Evolutionary conservation across 1,140 invertebrate genomes (phyloP).

Genomic region (Atta colombica): DNA sequence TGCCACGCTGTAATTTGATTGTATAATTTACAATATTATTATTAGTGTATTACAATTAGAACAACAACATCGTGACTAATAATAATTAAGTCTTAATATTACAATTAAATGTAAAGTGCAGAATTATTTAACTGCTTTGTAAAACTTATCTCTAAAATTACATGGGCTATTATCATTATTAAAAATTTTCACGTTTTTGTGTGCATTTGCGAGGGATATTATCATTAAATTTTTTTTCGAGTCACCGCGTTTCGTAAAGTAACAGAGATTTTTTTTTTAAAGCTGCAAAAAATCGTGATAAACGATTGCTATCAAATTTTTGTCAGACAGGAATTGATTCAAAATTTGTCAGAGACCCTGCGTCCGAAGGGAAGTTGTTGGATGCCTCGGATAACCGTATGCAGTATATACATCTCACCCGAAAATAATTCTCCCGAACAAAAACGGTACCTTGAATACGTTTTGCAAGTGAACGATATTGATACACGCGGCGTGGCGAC

Average conservation of each 20-base stretch:
- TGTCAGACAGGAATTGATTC: not conserved
- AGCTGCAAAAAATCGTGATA: conserved; percentile 13
- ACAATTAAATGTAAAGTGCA: not conserved
- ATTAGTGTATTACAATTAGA: not conserved
- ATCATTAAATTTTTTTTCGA: conserved; percentile 1
- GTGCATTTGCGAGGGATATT: not conserved
- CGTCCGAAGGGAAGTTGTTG: not conserved
- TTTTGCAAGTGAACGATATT: conserved; percentile 48
- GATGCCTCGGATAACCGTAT: not conserved
- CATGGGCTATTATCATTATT: conserved; percentile 1
- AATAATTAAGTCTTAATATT: conserved; percentile 26
- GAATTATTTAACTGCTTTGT: not conserved
- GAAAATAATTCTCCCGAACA: conserved; percentile 23
- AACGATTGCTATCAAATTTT: conserved; percentile 25
- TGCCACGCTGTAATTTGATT: not conserved
- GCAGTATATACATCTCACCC: not conserved
- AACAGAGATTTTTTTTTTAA: not conserved
- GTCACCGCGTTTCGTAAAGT: not conserved
- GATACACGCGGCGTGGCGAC: conserved; percentile 28
- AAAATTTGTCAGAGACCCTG: conserved; percentile 5
- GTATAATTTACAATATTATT: conserved; percentile 16
- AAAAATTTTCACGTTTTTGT: not conserved
- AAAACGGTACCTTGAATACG: conserved; percentile 33
- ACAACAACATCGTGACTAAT: not conserved
- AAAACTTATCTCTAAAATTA: conserved; percentile 16